phyloP scores from a whole-genome alignment of 2,113 vertebrate genomes.

The Corythornis cristatus region DNA sequence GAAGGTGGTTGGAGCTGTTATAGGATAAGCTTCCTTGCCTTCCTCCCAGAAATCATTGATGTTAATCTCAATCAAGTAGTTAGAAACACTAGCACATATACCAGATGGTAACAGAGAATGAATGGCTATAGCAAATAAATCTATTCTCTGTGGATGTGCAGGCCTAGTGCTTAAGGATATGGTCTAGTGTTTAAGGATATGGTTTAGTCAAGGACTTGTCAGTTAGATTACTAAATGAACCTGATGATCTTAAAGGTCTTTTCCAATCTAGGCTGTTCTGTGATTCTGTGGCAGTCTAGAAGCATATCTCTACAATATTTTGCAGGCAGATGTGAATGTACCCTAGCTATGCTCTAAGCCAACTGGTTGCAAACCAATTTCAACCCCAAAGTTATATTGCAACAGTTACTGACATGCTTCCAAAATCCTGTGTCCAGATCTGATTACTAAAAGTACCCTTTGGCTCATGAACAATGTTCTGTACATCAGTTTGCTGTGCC shows the following conservation, averaged over 20 bases:
- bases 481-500: background rate
- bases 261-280: too few relatives aligned
- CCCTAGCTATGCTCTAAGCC: background rate
- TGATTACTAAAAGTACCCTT: background rate
- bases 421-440: background rate
- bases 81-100: background rate
- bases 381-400: background rate
- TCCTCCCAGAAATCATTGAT: background rate
- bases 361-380: background rate
- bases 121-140: background rate
- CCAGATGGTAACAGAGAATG: background rate
- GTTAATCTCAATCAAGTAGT: background rate
- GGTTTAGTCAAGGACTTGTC: too few relatives aligned
- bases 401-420: background rate
- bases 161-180: too few relatives aligned
- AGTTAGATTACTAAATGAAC: too few relatives aligned
- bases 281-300: background rate
- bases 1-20: background rate
- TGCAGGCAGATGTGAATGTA: background rate
- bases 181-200: too few relatives aligned
- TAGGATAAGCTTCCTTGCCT: background rate
- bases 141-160: background rate
- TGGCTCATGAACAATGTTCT: background rate
- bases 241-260: too few relatives aligned
- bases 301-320: background rate